Evolutionary conservation across 2,797 vertebrate species (phyloP).

Genomic region (Benthosema pterotum): DNA sequence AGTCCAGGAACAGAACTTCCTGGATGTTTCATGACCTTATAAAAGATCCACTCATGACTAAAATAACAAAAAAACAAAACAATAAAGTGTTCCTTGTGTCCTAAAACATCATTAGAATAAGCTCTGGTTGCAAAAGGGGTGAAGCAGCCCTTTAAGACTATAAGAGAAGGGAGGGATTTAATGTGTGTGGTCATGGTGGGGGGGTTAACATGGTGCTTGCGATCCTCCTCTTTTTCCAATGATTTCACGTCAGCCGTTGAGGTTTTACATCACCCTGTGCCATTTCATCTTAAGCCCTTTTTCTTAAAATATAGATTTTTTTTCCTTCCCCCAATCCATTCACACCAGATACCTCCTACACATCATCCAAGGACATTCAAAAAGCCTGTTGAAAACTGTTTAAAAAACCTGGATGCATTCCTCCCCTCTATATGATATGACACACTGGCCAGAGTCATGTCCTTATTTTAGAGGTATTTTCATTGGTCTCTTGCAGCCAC

Average conservation of each 20-base stretch:
- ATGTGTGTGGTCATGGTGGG: constrained; percentile 1
- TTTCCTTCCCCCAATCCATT: neutral
- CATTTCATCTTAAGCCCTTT: constrained; percentile 65
- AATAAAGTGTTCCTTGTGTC: no score
- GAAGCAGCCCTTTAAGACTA: no score
- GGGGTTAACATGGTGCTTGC: constrained; percentile 60
- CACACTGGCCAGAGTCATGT: constrained; percentile 58
- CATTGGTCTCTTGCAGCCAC: constrained; percentile 52
- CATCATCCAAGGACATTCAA: constrained; percentile 38
- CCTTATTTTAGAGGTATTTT: constrained; percentile 71
- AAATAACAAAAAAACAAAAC: no score
- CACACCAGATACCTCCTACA: constrained; percentile 32
- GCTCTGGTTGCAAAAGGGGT: no score
- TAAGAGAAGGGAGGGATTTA: neutral
- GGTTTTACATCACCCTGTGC: constrained; percentile 48
- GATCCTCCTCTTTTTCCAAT: constrained; percentile 44
- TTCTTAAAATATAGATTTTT: constrained; percentile 50
- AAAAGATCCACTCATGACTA: no score
- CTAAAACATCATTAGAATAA: no score
- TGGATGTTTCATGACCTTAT: no score
- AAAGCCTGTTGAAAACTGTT: constrained; percentile 19
- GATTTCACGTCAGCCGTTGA: constrained; percentile 14
- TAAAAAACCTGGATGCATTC: constrained; percentile 19
- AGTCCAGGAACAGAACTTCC: no score
- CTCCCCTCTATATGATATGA: constrained; percentile 35